Conservation (phyloP, 2,113 vertebrate species). For the Dicentrarchus labrax region DNA sequence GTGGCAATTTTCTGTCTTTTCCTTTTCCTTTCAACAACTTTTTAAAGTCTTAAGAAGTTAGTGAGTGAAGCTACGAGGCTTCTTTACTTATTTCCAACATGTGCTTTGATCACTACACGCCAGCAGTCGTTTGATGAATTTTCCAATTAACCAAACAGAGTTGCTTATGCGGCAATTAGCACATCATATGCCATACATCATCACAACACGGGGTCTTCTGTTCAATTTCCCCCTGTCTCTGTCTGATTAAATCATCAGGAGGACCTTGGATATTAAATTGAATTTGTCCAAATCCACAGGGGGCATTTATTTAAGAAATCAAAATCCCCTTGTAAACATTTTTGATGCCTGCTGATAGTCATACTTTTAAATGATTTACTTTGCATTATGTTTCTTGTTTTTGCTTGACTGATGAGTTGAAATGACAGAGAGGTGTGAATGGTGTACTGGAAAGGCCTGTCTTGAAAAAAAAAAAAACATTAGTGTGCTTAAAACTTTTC, state of each 20-base stretch:
- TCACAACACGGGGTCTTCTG: constrained; percentile 57
- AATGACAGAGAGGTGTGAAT: background rate
- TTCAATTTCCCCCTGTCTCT: constrained; percentile 57
- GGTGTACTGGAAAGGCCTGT: background rate
- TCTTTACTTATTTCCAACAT: background rate
- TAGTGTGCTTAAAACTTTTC: background rate
- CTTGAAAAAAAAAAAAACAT: constrained; percentile 1
- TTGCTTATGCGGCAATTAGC: constrained; percentile 56
- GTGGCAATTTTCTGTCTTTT: background rate
- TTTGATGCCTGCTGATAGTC: constrained; percentile 12
- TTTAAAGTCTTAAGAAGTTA: background rate
- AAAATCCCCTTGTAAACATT: constrained; percentile 20
- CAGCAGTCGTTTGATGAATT: constrained; percentile 47
- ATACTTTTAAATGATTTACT: background rate
- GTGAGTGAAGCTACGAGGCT: background rate
- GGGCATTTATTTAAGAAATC: constrained; percentile 5
- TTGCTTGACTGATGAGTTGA: background rate
- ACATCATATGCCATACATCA: constrained; percentile 59
- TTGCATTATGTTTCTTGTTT: background rate
- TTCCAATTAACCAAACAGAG: constrained; percentile 64
- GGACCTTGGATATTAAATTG: constrained; percentile 20
- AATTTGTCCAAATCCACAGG: constrained; percentile 45
- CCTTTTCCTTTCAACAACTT: background rate
- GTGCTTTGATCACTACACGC: constrained; percentile 6
- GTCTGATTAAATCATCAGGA: constrained; percentile 57